A percentile compares a stretch with the other conserved stretches of the same genome.
Conservation (phyloP, 2,113 vertebrate species). For the Chaenogobius annularis region DNA sequence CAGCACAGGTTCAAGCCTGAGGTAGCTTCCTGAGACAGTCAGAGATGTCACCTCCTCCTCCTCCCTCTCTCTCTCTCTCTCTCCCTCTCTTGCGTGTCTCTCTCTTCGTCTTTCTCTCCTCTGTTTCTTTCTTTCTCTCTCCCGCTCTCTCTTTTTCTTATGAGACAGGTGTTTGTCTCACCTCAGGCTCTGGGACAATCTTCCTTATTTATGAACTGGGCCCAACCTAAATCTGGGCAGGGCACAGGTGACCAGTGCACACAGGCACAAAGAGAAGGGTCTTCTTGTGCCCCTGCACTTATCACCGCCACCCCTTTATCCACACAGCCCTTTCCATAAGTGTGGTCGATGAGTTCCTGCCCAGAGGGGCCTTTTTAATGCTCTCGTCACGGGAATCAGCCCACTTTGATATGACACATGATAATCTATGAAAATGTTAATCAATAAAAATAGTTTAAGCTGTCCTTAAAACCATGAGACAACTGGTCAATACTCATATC, state of each 20-base stretch:
- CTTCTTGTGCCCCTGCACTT: constrained; percentile 56
- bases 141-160: constrained; percentile 52
- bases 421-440: constrained; percentile 99
- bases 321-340: constrained; percentile 54
- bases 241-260: constrained; percentile 87
- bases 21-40: constrained; percentile 72
- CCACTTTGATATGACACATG: constrained; percentile 97
- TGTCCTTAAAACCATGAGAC: constrained; percentile 88
- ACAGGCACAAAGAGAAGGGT: constrained; percentile 69
- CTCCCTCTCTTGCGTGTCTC: constrained; percentile 63
- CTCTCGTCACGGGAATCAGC: constrained; percentile 86
- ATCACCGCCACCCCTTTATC: constrained; percentile 64
- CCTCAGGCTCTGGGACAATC: constrained; percentile 67
- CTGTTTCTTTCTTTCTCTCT: constrained; percentile 53
- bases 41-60: constrained; percentile 74
- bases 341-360: constrained; percentile 81
- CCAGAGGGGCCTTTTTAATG: constrained; percentile 87
- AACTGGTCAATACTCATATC: constrained; percentile 96
- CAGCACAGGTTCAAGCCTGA: constrained; percentile 72
- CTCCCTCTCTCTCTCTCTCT: constrained; percentile 47
- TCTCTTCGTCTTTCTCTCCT: constrained; percentile 61
- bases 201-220: constrained; percentile 93
- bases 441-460: constrained; percentile 99
- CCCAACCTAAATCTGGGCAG: constrained; percentile 88
- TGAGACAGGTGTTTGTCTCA: constrained; percentile 66